Evolutionary conservation across 2,888 invertebrate genomes (phyloP).

Genomic region (Himalopsyche tibetana): DNA sequence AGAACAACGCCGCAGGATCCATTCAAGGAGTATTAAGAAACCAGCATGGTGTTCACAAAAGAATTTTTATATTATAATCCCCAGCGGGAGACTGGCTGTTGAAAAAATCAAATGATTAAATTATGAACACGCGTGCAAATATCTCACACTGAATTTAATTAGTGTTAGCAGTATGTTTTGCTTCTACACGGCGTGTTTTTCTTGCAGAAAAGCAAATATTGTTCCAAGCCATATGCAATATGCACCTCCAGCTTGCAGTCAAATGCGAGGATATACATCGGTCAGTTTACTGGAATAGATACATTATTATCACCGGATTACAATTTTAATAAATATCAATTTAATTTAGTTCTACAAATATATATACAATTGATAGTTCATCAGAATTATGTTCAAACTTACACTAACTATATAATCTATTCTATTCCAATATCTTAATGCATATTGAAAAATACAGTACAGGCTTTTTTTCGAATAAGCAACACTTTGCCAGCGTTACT

Average conservation of each 20-base stretch:
- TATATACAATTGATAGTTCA: too few species aligned
- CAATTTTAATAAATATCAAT: too few species aligned
- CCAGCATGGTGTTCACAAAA: constrained; percentile 29
- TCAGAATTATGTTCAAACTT: too few species aligned
- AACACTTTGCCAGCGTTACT: too few species aligned
- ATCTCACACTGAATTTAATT: constrained; percentile 38
- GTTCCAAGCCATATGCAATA: background rate
- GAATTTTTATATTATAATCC: constrained; percentile 38
- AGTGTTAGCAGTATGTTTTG: constrained; percentile 31
- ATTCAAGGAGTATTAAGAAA: constrained; percentile 23
- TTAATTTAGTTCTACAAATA: too few species aligned
- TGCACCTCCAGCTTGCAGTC: background rate
- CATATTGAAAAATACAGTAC: too few species aligned
- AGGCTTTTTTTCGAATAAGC: too few species aligned
- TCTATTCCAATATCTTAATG: too few species aligned
- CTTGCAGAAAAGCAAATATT: constrained; percentile 1
- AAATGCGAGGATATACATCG: background rate
- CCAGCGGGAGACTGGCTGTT: constrained; percentile 3
- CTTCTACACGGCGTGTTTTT: constrained; percentile 6
- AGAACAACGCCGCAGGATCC: constrained; percentile 33
- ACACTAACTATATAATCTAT: too few species aligned
- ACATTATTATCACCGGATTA: too few species aligned
- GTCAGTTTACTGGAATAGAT: background rate
- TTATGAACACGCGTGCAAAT: constrained; percentile 38
- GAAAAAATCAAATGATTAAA: constrained; percentile 13